phyloP scores from a whole-genome alignment of 2,888 invertebrate species.

The Slavum lentiscoides region DNA sequence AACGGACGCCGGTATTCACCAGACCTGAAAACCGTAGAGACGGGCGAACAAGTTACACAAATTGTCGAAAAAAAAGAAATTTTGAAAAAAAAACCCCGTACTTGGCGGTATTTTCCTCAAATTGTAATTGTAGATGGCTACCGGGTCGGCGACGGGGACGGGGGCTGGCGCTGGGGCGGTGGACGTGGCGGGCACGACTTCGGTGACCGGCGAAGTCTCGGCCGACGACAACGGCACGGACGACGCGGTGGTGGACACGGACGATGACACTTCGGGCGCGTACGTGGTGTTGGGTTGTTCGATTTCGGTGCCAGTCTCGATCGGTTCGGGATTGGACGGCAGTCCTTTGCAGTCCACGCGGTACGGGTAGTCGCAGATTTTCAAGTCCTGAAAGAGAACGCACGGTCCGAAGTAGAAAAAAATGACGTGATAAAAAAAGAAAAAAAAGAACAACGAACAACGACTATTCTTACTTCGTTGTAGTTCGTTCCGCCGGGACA shows the following conservation, averaged over 20 bases:
- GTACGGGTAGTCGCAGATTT: constrained; percentile 69
- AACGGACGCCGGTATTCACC: constrained; percentile 58
- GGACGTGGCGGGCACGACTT: constrained; percentile 51
- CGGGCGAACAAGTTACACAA: not conserved
- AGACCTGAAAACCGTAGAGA: constrained; percentile 57
- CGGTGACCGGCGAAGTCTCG: constrained; percentile 44
- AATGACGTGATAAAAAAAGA: too few species aligned
- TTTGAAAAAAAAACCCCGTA: constrained; percentile 6
- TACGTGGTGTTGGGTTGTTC: constrained; percentile 34
- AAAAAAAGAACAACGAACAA: too few species aligned
- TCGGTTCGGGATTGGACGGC: constrained; percentile 56
- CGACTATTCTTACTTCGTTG: constrained; percentile 63
- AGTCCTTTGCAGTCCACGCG: constrained; percentile 66
- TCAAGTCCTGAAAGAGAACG: constrained; percentile 63
- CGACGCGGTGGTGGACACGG: constrained; percentile 38
- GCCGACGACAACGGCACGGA: constrained; percentile 39
- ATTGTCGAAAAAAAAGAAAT: too few species aligned
- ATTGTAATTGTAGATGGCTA: constrained; percentile 54
- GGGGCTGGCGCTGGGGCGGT: constrained; percentile 50
- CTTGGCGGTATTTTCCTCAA: constrained; percentile 55
- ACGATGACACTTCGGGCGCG: constrained; percentile 50
- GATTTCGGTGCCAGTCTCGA: constrained; percentile 54
- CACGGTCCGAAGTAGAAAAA: too few species aligned
- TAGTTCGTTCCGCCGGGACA: constrained; percentile 69
- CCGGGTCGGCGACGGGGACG: constrained; percentile 56